Evolutionary conservation across 1,140 invertebrate species (phyloP).

Genomic region (Lutraria rhynchaena): DNA sequence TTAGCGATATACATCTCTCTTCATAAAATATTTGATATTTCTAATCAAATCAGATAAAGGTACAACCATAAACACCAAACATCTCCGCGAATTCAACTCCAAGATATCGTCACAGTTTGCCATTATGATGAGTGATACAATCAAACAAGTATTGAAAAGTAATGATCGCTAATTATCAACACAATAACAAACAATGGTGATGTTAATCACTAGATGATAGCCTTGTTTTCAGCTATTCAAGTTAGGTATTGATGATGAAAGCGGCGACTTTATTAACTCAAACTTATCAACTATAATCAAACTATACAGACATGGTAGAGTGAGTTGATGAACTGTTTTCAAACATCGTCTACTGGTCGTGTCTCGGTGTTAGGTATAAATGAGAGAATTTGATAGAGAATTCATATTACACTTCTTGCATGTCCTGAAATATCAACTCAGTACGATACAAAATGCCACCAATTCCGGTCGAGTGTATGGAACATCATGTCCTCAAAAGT

Average conservation of each 20-base stretch:
- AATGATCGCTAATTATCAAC: slow-evolving; percentile 5
- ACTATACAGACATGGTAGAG: neutral
- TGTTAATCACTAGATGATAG: slow-evolving; percentile 9
- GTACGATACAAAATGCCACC: no score
- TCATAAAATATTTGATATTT: no score
- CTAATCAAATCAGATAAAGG: no score
- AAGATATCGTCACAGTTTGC: no score
- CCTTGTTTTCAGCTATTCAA: slow-evolving; percentile 2
- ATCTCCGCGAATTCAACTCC: no score
- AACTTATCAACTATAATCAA: slow-evolving; percentile 21
- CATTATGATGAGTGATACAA: neutral
- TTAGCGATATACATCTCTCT: no score
- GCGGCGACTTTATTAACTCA: slow-evolving; percentile 33
- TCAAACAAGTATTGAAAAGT: slow-evolving; percentile 28
- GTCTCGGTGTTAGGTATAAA: neutral
- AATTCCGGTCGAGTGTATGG: no score
- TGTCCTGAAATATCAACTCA: no score
- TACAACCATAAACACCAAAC: no score
- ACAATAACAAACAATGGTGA: slow-evolving; percentile 16
- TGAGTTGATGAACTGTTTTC: slow-evolving; percentile 16
- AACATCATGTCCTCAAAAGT: no score
- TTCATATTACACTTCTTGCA: neutral
- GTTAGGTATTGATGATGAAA: neutral
- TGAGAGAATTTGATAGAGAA: neutral
- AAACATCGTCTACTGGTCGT: neutral